Conservation (phyloP, 2,113 vertebrate genomes). For the Microcebus lehilahytsara region DNA sequence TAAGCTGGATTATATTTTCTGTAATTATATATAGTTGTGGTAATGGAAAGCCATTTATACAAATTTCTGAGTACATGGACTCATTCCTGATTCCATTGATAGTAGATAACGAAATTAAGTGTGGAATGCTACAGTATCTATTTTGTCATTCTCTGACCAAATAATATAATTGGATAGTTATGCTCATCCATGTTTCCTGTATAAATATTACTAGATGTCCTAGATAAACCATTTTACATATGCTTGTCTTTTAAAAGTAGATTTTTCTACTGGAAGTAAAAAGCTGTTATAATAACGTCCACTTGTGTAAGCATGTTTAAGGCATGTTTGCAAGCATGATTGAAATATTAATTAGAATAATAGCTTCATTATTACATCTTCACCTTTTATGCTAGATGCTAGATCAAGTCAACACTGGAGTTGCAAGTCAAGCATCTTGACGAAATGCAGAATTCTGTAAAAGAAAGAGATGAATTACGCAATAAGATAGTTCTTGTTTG, state of each 20-base stretch:
- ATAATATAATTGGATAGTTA: not conserved
- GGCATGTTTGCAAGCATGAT: not conserved
- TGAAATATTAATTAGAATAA: slow-evolving; percentile 56
- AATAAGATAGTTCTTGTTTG: not conserved
- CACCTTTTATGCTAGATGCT: not conserved
- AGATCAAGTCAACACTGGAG: slow-evolving; percentile 35
- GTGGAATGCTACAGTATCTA: not conserved
- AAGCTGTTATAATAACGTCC: not conserved
- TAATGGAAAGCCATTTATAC: not conserved
- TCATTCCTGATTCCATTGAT: not conserved
- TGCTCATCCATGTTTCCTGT: not conserved
- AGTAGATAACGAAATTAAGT: not conserved
- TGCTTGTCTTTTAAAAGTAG: not conserved
- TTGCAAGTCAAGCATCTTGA: not conserved
- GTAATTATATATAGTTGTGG: not conserved
- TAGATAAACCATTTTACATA: not conserved
- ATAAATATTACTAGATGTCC: not conserved
- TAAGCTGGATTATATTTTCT: not conserved
- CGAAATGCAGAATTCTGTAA: not conserved
- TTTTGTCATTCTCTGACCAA: not conserved
- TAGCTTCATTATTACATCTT: not conserved
- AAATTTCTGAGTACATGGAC: not conserved
- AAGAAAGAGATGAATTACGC: not conserved
- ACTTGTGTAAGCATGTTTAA: not conserved
- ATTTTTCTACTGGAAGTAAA: not conserved